Conservation (phyloP, 2,888 invertebrate genomes). For the Drosophila nr. perissopoda region DNA sequence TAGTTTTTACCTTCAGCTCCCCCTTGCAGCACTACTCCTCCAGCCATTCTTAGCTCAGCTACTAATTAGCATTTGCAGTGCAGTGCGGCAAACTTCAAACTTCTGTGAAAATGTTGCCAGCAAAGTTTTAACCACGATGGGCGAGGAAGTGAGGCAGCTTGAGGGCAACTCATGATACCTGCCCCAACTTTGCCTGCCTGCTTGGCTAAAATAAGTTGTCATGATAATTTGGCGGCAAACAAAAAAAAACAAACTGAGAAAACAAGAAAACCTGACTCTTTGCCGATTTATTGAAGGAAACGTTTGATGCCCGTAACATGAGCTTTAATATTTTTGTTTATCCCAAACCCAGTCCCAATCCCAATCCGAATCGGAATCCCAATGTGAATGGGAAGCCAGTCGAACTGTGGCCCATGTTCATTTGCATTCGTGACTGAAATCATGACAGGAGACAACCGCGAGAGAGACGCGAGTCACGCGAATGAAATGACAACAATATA, state of each 20-base stretch:
- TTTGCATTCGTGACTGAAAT: conserved; percentile 74
- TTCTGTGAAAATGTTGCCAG: conserved; percentile 30
- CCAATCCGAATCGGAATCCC: conserved; percentile 3
- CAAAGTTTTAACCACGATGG: conserved; percentile 19
- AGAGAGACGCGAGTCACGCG: conserved; percentile 72
- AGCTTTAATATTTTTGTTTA: conserved; percentile 58
- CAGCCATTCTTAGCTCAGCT: not conserved
- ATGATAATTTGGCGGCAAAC: conserved; percentile 52
- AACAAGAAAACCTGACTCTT: conserved; percentile 22
- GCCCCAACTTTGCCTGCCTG: conserved; percentile 13
- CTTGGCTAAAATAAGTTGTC: conserved; percentile 64
- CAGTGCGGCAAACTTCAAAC: conserved; percentile 61
- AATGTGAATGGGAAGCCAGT: not conserved
- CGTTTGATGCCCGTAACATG: conserved; percentile 76
- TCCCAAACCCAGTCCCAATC: conserved; percentile 3
- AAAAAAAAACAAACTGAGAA: not conserved
- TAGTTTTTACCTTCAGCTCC: conserved; percentile 15
- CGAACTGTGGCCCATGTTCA: conserved; percentile 55
- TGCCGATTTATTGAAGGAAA: conserved; percentile 44
- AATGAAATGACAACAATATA: conserved; percentile 40
- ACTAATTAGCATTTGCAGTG: conserved; percentile 71
- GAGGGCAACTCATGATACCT: conserved; percentile 28
- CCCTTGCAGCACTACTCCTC: not conserved
- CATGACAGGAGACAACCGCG: conserved; percentile 63
- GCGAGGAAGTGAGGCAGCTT: not conserved